These are phyloP conservation scores for Napeogenes sylphis DNA, from an alignment of 2,888 invertebrate species.

Conservation along the genomic window DNA sequence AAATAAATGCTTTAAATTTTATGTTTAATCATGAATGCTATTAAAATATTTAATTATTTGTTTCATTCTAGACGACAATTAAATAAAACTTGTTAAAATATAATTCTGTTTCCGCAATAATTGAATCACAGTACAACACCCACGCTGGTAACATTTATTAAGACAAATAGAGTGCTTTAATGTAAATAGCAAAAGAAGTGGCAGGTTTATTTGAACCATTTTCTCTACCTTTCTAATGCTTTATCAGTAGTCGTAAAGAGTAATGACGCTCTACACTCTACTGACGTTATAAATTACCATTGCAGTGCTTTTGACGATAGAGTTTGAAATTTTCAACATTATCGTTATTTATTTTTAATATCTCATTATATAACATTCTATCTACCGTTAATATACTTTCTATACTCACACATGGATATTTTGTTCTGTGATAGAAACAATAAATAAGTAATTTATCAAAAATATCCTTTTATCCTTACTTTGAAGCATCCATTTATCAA, in stretches of 20 bases:
- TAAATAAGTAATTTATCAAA: too few relatives aligned
- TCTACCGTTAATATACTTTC: too few relatives aligned
- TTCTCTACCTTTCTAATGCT: background rate
- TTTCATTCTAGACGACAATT: background rate
- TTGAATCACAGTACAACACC: background rate
- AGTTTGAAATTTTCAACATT: background rate
- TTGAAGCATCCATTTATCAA: too few relatives aligned
- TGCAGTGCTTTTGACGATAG: constrained; percentile 9
- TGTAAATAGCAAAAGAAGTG: background rate
- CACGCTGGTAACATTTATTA: background rate
- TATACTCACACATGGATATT: too few relatives aligned
- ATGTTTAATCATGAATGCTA: too few relatives aligned
- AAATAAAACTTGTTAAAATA: background rate
- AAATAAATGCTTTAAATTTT: too few relatives aligned
- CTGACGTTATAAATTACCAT: constrained; percentile 18
- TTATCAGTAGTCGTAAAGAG: too few relatives aligned
- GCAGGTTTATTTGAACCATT: background rate
- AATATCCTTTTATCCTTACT: too few relatives aligned
- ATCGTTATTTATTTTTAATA: constrained; percentile 5
- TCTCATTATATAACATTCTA: too few relatives aligned
- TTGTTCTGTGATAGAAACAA: too few relatives aligned
- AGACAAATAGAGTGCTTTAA: background rate
- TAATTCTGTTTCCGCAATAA: background rate
- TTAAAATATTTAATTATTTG: too few relatives aligned
- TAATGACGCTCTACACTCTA: constrained; percentile 11